A percentile compares a stretch with the other conserved stretches of the same genome.
Conservation (phyloP, 2,797 vertebrate species). For the Semotilus atromaculatus region DNA sequence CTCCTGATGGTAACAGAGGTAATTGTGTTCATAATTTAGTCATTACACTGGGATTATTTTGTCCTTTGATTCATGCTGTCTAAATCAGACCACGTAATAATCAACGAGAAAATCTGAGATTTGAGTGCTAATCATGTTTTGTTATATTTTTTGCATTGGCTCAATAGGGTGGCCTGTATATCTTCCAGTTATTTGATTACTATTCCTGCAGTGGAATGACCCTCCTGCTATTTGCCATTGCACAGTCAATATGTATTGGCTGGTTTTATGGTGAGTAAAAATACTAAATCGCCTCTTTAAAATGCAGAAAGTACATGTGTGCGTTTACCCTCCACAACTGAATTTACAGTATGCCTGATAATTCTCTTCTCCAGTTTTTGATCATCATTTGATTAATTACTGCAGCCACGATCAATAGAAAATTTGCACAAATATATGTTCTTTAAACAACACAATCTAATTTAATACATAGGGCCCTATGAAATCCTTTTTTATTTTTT, state of each 20-base stretch:
- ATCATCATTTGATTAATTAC: background rate
- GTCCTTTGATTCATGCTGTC: background rate
- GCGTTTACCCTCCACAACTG: too few relatives aligned
- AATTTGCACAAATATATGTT: too few relatives aligned
- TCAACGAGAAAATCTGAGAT: background rate
- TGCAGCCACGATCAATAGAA: background rate
- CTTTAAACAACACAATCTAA: background rate
- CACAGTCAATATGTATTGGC: conserved; percentile 75
- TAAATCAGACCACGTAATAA: background rate
- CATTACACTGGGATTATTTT: background rate
- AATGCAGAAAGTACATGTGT: background rate
- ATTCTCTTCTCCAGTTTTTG: background rate
- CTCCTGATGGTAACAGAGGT: conserved; percentile 83
- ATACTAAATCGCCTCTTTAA: background rate
- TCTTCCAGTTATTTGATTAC: conserved; percentile 84
- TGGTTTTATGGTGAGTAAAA: conserved; percentile 81
- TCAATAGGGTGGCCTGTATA: conserved; percentile 79
- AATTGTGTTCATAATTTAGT: conserved; percentile 39
- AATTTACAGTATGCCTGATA: background rate
- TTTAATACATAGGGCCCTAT: background rate
- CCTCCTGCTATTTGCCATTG: conserved; percentile 76
- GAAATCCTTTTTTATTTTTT: background rate
- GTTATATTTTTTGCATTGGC: background rate
- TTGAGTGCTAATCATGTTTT: background rate
- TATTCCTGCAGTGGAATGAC: conserved; percentile 84